Evolutionary conservation across 1,140 invertebrate species (phyloP).

Genomic region (Drosophila gunungcola): DNA sequence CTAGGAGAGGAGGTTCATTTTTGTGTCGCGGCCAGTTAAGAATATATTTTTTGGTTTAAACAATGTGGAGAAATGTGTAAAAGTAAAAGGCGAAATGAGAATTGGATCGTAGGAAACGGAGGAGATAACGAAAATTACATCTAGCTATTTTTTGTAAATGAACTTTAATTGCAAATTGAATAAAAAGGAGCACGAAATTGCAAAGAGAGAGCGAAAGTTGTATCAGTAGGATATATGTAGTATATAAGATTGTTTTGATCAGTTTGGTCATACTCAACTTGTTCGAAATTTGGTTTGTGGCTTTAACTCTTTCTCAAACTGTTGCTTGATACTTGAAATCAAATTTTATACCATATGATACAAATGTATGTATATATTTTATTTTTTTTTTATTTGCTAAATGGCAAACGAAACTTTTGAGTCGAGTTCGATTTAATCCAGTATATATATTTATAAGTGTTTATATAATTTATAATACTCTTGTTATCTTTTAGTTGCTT

Average conservation of each 20-base stretch:
- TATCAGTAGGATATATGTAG: slow-evolving; percentile 67
- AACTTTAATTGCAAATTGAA: slow-evolving; percentile 63
- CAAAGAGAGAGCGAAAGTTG: slow-evolving; percentile 61
- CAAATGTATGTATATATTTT: slow-evolving; percentile 30
- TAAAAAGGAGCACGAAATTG: slow-evolving; percentile 69
- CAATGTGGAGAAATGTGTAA: slow-evolving; percentile 44
- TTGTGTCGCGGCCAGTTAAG: slow-evolving; percentile 37
- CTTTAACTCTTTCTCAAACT: slow-evolving; percentile 45
- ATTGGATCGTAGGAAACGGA: not conserved
- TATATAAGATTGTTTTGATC: slow-evolving; percentile 58
- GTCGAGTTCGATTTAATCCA: slow-evolving; percentile 31
- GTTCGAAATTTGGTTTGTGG: slow-evolving; percentile 74
- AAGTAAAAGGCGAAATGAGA: slow-evolving; percentile 22
- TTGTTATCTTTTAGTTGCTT: slow-evolving; percentile 64
- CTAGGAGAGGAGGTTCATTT: slow-evolving; percentile 35
- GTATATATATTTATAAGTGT: slow-evolving; percentile 45
- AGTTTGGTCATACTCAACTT: slow-evolving; percentile 77
- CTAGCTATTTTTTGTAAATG: slow-evolving; percentile 46
- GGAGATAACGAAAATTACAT: slow-evolving; percentile 30
- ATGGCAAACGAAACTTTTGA: slow-evolving; percentile 48
- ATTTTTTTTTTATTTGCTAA: slow-evolving; percentile 27
- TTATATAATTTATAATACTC: slow-evolving; percentile 62
- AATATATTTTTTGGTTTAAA: slow-evolving; percentile 20
- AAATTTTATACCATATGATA: slow-evolving; percentile 40
- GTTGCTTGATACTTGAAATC: slow-evolving; percentile 36